These are phyloP conservation scores for Ypsolopha scabrella DNA, from an alignment of 2,888 invertebrate species.

Conservation along the genomic window DNA sequence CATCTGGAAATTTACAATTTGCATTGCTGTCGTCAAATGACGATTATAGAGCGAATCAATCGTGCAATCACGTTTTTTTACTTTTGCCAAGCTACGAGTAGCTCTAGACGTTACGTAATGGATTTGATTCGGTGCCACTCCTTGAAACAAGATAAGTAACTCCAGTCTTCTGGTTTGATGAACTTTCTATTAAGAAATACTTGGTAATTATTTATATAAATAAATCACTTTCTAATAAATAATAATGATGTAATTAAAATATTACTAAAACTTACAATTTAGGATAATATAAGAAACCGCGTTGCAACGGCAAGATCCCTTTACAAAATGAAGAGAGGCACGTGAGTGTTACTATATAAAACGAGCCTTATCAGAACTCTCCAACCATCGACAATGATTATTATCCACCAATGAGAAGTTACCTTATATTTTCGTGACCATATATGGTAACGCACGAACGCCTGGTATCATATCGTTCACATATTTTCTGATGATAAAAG, in stretches of 20 bases:
- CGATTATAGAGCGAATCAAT: not conserved
- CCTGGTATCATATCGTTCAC: constrained; percentile 24
- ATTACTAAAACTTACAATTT: not conserved
- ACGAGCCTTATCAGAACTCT: constrained; percentile 61
- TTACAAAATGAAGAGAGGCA: constrained; percentile 51
- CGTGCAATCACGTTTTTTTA: no score
- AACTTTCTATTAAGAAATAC: no score
- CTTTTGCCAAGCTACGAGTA: not conserved
- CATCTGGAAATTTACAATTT: not conserved
- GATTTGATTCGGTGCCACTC: not conserved
- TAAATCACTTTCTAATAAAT: not conserved
- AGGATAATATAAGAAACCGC: constrained; percentile 36
- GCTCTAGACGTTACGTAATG: not conserved
- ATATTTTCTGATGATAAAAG: constrained; percentile 34
- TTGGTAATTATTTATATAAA: not conserved
- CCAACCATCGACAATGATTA: constrained; percentile 60
- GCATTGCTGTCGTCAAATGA: not conserved
- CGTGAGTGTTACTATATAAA: constrained; percentile 68
- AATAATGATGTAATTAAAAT: not conserved
- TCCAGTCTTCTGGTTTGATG: no score
- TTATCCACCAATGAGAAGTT: constrained; percentile 76
- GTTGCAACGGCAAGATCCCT: constrained; percentile 48
- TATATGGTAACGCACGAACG: constrained; percentile 76
- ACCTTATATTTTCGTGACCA: constrained; percentile 74
- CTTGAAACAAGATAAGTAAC: no score